A percentile compares a stretch with the other conserved stretches of the same genome.
Evolutionary conservation across 2,888 invertebrate species (phyloP).

Genomic region (Steinernema scapterisci): DNA sequence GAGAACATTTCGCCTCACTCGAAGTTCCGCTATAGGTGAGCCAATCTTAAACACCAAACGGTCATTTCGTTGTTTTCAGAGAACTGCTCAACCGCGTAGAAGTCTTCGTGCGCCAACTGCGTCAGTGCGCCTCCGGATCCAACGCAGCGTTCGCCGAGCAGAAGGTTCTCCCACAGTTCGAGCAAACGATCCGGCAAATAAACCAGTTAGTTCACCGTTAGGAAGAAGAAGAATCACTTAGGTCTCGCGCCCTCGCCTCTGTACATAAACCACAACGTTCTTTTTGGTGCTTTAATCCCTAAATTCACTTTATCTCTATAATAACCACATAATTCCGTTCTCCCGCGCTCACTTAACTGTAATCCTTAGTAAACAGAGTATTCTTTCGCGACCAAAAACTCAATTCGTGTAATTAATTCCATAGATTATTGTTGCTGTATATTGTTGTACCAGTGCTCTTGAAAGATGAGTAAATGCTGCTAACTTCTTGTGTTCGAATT

Average conservation of each 20-base stretch:
- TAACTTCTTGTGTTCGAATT: background rate
- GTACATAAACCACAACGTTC: background rate
- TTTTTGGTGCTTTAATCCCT: slow-evolving; percentile 13
- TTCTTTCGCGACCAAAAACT: background rate
- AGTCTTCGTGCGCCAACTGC: slow-evolving; percentile 61
- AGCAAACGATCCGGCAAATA: slow-evolving; percentile 59
- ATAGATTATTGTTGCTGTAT: background rate
- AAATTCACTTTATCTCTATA: background rate
- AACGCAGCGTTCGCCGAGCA: slow-evolving; percentile 52
- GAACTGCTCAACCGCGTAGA: slow-evolving; percentile 68
- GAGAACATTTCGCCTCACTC: slow-evolving; percentile 84
- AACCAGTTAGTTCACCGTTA: slow-evolving; percentile 63
- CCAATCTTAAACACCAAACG: background rate
- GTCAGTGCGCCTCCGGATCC: slow-evolving; percentile 46
- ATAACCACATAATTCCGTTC: slow-evolving; percentile 18
- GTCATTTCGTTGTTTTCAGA: slow-evolving; percentile 41
- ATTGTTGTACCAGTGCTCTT: background rate
- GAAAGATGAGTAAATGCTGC: slow-evolving; percentile 19
- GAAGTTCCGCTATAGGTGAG: slow-evolving; percentile 80
- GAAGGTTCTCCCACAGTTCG: slow-evolving; percentile 57
- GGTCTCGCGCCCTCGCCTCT: background rate
- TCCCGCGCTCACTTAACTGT: background rate
- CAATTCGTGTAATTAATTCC: background rate
- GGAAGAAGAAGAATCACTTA: background rate
- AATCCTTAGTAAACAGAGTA: background rate